phyloP scores from a whole-genome alignment of 2,888 invertebrate genomes.

The Dorcus parallelipipedus region DNA sequence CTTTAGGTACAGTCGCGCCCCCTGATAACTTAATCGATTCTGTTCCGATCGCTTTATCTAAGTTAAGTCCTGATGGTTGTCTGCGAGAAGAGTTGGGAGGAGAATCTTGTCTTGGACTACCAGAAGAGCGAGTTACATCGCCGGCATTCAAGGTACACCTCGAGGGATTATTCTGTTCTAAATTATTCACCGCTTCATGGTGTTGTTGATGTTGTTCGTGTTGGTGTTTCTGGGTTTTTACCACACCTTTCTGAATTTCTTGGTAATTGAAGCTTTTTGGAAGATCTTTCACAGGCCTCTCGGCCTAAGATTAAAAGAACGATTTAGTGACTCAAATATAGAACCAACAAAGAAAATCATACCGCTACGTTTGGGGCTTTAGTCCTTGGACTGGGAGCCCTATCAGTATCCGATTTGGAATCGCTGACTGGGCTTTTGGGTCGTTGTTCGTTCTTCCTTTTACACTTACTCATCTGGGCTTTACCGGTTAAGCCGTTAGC shows the following conservation, averaged over 20 bases:
- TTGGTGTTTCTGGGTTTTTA: constrained; percentile 12
- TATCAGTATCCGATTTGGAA: background rate
- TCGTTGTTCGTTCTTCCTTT: background rate
- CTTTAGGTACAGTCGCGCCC: constrained; percentile 10
- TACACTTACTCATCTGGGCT: background rate
- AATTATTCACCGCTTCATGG: background rate
- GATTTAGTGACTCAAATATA: background rate
- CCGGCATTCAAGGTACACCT: background rate
- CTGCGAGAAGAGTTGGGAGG: constrained; percentile 5
- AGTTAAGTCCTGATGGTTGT: constrained; percentile 5
- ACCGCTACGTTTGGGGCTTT: too few relatives aligned
- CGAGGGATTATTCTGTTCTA: constrained; percentile 6
- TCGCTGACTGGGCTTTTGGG: background rate
- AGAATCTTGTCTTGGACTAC: constrained; percentile 1
- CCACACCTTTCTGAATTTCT: constrained; percentile 28
- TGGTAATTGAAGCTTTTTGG: constrained; percentile 31
- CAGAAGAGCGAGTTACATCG: constrained; percentile 4
- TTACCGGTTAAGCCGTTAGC: constrained; percentile 20
- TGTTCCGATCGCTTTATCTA: constrained; percentile 10
- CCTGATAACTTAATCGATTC: constrained; percentile 19
- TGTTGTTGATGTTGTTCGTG: constrained; percentile 8
- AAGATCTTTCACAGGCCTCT: constrained; percentile 12
- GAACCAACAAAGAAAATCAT: background rate
- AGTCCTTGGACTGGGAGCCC: background rate
- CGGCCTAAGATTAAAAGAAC: constrained; percentile 1